phyloP scores from a whole-genome alignment of 2,888 invertebrate genomes.

The Phytoseiulus persimilis region DNA sequence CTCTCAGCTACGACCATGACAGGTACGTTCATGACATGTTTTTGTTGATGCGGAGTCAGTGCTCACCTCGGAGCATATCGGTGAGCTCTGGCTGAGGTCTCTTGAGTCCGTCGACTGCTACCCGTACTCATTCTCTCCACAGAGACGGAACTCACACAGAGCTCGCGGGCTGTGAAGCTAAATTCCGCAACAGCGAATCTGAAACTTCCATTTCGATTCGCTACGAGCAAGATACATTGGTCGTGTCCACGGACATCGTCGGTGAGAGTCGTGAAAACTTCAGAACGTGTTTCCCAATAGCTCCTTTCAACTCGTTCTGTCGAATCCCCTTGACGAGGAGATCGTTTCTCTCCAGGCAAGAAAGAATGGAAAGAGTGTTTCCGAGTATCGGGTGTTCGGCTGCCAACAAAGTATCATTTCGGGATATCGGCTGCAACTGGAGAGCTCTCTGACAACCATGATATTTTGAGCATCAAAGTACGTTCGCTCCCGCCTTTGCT shows the following conservation, averaged over 20 bases:
- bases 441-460: conserved; percentile 87
- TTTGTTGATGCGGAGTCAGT: too few relatives aligned
- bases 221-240: conserved; percentile 80
- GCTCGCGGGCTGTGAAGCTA: conserved; percentile 89
- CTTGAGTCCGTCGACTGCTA: too few relatives aligned
- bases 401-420: conserved; percentile 91
- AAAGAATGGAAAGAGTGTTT: conserved; percentile 91
- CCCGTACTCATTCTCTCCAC: background rate
- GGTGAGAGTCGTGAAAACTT: background rate
- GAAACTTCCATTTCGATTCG: conserved; percentile 83
- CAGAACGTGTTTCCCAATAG: too few relatives aligned
- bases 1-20: conserved; percentile 92
- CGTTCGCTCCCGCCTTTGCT: conserved; percentile 61
- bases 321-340: background rate
- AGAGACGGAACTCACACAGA: conserved; percentile 93
- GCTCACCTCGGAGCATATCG: too few relatives aligned
- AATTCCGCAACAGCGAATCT: conserved; percentile 78
- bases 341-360: conserved; percentile 62
- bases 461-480: conserved; percentile 79
- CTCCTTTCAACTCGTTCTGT: too few relatives aligned
- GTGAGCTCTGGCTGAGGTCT: too few relatives aligned
- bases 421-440: conserved; percentile 94
- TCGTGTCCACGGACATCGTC: conserved; percentile 48
- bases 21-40: conserved; percentile 50
- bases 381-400: conserved; percentile 70